Evolutionary conservation across 2,113 vertebrate species (phyloP).

Genomic region (Balaenoptera acutorostrata): DNA sequence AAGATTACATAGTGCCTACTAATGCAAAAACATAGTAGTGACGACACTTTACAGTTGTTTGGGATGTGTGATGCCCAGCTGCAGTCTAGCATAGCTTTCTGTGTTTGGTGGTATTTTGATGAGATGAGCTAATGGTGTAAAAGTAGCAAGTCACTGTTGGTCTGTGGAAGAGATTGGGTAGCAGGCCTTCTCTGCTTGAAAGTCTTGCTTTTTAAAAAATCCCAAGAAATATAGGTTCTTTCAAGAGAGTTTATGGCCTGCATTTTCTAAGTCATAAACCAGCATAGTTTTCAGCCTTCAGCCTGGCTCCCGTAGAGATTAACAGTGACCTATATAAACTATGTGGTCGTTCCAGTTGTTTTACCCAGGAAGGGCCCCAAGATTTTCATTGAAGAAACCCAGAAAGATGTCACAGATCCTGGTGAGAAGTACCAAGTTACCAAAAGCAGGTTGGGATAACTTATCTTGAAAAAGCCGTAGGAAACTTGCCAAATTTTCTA

Average conservation of each 20-base stretch:
- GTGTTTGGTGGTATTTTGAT: constrained; percentile 51
- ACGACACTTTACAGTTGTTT: constrained; percentile 26
- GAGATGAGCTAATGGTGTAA: constrained; percentile 64
- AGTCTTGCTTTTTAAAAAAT: background rate
- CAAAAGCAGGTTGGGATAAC: background rate
- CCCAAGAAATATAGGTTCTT: background rate
- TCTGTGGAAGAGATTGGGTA: background rate
- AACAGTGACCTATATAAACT: background rate
- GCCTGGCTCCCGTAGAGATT: background rate
- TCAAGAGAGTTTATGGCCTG: constrained; percentile 2
- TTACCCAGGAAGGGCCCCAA: background rate
- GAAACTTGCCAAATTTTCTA: background rate
- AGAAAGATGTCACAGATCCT: background rate
- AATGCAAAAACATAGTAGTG: constrained; percentile 32
- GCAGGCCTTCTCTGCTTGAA: constrained; percentile 51
- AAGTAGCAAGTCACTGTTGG: constrained; percentile 22
- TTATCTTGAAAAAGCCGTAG: background rate
- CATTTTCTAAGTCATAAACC: background rate
- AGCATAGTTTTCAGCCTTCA: background rate
- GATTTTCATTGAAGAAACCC: background rate
- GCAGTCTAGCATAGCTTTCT: constrained; percentile 27
- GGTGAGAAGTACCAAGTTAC: background rate
- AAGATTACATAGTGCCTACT: constrained; percentile 60
- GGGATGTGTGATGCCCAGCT: constrained; percentile 9
- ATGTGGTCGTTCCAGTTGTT: background rate